Evolutionary conservation across 2,797 vertebrate species (phyloP), one percentile per base, ranked within the genome.

Genomic region (Pristis pectinata): DNA sequence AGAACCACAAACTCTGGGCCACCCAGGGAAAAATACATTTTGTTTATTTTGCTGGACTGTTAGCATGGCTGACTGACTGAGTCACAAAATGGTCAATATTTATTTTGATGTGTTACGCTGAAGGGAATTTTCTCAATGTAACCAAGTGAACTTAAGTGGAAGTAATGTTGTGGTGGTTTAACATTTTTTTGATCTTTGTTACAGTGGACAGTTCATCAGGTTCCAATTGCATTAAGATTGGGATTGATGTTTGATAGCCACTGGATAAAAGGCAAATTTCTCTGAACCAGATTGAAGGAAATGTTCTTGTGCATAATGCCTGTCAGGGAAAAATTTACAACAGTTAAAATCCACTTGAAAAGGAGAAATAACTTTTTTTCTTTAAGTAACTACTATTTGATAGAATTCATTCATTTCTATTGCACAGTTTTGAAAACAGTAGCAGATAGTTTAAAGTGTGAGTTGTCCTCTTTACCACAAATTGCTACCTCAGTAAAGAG

Each of bases 111-210:
- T 6, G 24, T 49, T 30, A 74, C 27, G 13, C 92, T 76, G 70
- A 49, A 74, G 70, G 64, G 92, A 74, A 74, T n/a, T 53, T 49
- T 49, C 41, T 93, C 67, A 30, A 64, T 44, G 41, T 22, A 11
- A 49, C 41, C 67, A 37, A 93, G 44, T 74, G 67, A 94, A 76
- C 72, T 53, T 74, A 56, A 74, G 49, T 76, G 92, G 92, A 94
- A 94, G 53, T 76, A 53, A 53, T n/a, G 27, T 30, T 56, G 41
- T 56, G 70, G 13, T 8, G 27, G 70, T 15, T 76, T 53, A 74
- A n/a, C 70, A n/a, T n/a, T 70, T 70, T 59, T 94, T 34, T 30
- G 24, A 53, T 11, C 64, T 76, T 76, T 27, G 70, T 53, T 41
- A 76, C 17, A 3, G 11, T n/a, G 92, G 70, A 19, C 92, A 34